phyloP scores from a whole-genome alignment of 2,888 invertebrate species.

The Xiphydria camelus region DNA sequence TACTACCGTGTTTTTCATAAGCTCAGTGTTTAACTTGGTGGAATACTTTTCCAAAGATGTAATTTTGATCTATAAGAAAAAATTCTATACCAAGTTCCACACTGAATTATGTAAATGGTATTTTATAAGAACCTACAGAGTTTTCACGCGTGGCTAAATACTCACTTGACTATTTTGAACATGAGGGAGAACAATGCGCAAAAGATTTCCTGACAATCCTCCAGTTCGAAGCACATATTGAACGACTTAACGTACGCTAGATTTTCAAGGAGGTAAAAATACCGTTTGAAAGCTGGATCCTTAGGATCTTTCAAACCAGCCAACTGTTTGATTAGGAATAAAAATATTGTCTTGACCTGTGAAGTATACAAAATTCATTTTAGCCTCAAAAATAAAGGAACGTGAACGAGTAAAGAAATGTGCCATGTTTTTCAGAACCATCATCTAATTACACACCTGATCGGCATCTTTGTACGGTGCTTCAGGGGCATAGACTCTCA shows the following conservation, averaged over 20 bases:
- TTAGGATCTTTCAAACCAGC: slow-evolving; percentile 93
- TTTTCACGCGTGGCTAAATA: slow-evolving; percentile 29
- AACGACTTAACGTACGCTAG: slow-evolving; percentile 97
- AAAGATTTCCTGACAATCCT: slow-evolving; percentile 97
- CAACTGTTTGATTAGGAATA: slow-evolving; percentile 92
- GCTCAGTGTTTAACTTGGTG: too few species aligned
- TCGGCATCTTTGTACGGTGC: slow-evolving; percentile 96
- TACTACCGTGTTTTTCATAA: too few species aligned
- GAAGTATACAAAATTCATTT: too few species aligned
- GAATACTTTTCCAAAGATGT: too few species aligned
- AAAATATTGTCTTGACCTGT: slow-evolving; percentile 77
- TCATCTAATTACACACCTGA: slow-evolving; percentile 65
- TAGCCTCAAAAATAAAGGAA: too few species aligned
- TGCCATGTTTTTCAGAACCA: too few species aligned
- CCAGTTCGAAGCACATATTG: slow-evolving; percentile 97
- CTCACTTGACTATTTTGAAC: slow-evolving; percentile 95
- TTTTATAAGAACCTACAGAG: not conserved
- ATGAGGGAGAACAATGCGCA: slow-evolving; percentile 89
- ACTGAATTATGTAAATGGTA: slow-evolving; percentile 1
- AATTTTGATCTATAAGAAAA: slow-evolving; percentile 5
- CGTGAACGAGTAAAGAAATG: too few species aligned
- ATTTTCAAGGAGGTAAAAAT: slow-evolving; percentile 96
- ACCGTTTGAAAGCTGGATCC: slow-evolving; percentile 95
- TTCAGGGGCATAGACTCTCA: slow-evolving; percentile 95
- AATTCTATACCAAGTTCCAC: not conserved